Conservation (phyloP, 2,888 invertebrate species). For the Teinopalpus imperialis region DNA sequence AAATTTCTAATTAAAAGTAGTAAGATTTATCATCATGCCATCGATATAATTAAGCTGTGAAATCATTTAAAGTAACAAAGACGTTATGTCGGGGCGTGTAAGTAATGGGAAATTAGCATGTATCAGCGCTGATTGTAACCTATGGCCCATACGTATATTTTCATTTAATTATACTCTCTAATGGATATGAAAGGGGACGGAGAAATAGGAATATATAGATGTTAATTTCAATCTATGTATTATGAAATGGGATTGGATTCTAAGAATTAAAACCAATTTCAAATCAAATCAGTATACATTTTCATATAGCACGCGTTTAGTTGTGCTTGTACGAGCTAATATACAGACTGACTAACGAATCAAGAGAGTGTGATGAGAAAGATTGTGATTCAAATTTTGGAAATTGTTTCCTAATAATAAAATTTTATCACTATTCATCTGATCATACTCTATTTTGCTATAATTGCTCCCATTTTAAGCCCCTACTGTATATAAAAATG, state of each 20-base stretch:
- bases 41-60: slow-evolving; percentile 16
- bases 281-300: too few relatives aligned
- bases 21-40: background rate
- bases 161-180: slow-evolving; percentile 23
- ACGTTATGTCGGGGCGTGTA: slow-evolving; percentile 18
- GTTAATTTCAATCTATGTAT: slow-evolving; percentile 1
- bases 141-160: slow-evolving; percentile 22
- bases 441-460: too few relatives aligned
- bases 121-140: slow-evolving; percentile 32
- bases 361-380: too few relatives aligned
- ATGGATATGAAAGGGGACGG: slow-evolving; percentile 5
- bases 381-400: too few relatives aligned
- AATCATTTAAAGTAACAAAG: slow-evolving; percentile 23
- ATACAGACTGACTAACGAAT: too few relatives aligned
- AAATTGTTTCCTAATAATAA: too few relatives aligned
- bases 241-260: background rate
- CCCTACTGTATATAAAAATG: too few relatives aligned
- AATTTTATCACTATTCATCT: too few relatives aligned
- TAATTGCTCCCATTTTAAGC: too few relatives aligned
- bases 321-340: too few relatives aligned
- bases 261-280: too few relatives aligned
- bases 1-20: background rate
- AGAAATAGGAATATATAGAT: background rate
- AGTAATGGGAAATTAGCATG: slow-evolving; percentile 41
- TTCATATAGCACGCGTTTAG: too few relatives aligned